These are phyloP conservation scores for Protomyctophum bolini DNA, from an alignment of 2,113 vertebrate genomes.

Conservation along the genomic window DNA sequence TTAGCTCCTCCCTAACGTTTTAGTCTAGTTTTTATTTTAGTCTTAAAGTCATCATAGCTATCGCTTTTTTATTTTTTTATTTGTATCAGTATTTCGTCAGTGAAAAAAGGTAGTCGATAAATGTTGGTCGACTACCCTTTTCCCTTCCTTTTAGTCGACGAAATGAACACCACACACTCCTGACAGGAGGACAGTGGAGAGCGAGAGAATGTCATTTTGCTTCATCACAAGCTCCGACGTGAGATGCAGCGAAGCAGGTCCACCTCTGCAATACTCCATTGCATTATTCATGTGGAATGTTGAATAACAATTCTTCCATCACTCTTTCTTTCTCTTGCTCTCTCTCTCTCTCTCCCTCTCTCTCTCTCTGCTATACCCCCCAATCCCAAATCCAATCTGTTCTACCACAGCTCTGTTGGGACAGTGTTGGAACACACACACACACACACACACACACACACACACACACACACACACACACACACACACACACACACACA, in stretches of 20 bases:
- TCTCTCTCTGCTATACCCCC: neutral
- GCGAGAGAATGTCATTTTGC: conserved; percentile 50
- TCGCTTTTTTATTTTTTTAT: too few species aligned
- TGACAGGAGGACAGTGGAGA: conserved; percentile 38
- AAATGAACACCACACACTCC: neutral
- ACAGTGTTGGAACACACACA: conserved; percentile 5
- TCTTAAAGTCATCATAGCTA: too few species aligned
- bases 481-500: neutral
- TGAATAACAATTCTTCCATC: conserved; percentile 4
- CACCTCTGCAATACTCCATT: conserved; percentile 33
- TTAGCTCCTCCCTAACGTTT: too few species aligned
- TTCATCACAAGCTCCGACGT: conserved; percentile 49
- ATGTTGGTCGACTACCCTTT: too few species aligned
- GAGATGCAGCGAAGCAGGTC: conserved; percentile 43
- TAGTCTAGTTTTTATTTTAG: too few species aligned
- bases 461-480: neutral
- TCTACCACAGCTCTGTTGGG: conserved; percentile 6
- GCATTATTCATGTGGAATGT: conserved; percentile 56
- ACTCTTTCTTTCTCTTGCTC: conserved; percentile 1
- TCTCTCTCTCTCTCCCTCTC: conserved; percentile 11
- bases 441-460: neutral
- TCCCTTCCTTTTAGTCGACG: too few species aligned
- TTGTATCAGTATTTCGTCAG: too few species aligned
- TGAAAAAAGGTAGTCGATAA: neutral
- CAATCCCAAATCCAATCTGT: conserved; percentile 23